Evolutionary conservation across 2,797 vertebrate genomes (phyloP), one percentile per base, ranked within the genome.

Genomic region (Neopelma chrysocephalum): DNA sequence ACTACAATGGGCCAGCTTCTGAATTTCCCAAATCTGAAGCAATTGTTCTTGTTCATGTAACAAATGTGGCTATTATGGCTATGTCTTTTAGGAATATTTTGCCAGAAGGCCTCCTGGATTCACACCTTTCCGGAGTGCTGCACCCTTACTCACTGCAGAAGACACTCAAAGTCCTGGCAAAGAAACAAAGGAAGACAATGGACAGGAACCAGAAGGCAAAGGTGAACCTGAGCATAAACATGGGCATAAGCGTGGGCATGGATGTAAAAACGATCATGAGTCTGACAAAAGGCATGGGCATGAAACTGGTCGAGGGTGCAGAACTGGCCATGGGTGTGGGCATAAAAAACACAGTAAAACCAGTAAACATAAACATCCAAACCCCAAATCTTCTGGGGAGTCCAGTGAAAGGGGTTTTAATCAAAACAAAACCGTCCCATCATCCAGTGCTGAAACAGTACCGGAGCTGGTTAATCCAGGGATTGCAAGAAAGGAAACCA

Each of bases 341-440:
- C 95, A 96, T 25, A 89, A 56, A 93, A 97, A 92, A 22, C 75
- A 91, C 36, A 72, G 92, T 86, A 90, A 90, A 78, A 78, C 87
- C 66, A 47, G 70, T 62, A 97, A 97, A 73, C 78, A 80, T 15
- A 70, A 87, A 79, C 70, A 89, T 38, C 15, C 58, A 82, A 80
- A 23, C 56, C 29, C 21, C 65, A 69, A 68, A 40, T 98, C 98
- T 31, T 98, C 98, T 34, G 98, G 98, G 90, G 98, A 98, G 64
- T 97, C 93, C 53, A 40, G 91, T 76, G 97, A 99, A 95, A 97
- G 96, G 47, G 71, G 34, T 32, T 82, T 90, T 23, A 66, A 58
- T 32, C 32, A 79, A 79, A 94, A 92, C 2, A 10, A 87, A n/a
- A 65, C 73, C 3, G 2, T 64, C 19, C 11, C 29, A 38, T 47